phyloP scores from a whole-genome alignment of 1,140 invertebrate genomes.

The Megalopta genalis region DNA sequence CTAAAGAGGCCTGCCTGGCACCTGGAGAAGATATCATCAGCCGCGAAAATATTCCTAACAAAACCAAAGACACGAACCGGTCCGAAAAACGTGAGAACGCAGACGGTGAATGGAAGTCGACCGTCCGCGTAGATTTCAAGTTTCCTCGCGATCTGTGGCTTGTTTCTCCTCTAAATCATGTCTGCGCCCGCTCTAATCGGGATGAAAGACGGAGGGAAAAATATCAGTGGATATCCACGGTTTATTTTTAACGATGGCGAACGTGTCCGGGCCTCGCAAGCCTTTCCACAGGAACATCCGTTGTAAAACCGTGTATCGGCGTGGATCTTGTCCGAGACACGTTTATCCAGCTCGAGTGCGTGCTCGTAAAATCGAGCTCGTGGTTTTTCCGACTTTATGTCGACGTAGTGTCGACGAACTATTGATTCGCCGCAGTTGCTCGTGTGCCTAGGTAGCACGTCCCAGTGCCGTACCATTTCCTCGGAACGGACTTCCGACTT shows the following conservation, averaged over 20 bases:
- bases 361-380: conserved; percentile 28
- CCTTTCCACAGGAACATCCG: not conserved
- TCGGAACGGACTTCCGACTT: not conserved
- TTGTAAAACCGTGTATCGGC: not conserved
- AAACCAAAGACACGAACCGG: too few relatives aligned
- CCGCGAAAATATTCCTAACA: too few relatives aligned
- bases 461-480: conserved; percentile 57
- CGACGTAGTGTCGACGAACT: conserved; percentile 75
- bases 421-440: conserved; percentile 68
- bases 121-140: too few relatives aligned
- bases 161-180: not conserved
- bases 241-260: conserved; percentile 45
- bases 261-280: not conserved
- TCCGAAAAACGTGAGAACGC: too few relatives aligned
- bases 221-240: conserved; percentile 9
- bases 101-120: too few relatives aligned
- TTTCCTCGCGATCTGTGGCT: too few relatives aligned
- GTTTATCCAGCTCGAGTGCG: not conserved
- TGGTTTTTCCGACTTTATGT: conserved; percentile 52
- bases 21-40: too few relatives aligned
- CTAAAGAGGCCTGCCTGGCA: too few relatives aligned
- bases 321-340: not conserved
- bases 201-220: conserved; percentile 22
- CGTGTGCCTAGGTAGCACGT: conserved; percentile 18
- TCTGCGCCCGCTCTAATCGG: not conserved